Conservation (phyloP, 2,113 vertebrate species). For the Microcebus griseorufus region DNA sequence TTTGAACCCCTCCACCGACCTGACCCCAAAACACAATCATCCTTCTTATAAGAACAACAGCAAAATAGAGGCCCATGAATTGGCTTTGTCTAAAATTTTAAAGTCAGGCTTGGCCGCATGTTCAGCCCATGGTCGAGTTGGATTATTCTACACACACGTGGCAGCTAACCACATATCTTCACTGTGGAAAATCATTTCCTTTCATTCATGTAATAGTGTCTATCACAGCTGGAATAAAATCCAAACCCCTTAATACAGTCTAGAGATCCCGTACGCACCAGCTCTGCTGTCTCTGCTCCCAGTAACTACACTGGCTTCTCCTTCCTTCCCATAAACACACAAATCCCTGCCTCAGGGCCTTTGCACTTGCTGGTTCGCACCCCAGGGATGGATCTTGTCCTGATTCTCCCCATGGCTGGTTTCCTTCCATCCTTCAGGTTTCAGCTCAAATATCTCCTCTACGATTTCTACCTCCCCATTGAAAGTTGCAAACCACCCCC, state of each 20-base stretch:
- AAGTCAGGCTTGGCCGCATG: not conserved
- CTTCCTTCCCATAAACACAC: not conserved
- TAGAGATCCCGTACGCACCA: not conserved
- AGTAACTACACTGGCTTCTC: not conserved
- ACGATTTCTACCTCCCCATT: not conserved
- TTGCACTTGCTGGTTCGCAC: not conserved
- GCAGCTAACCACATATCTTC: not conserved
- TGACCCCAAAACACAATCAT: conserved; percentile 70
- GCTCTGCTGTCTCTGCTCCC: not conserved
- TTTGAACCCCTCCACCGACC: conserved; percentile 93
- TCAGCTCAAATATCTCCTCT: not conserved
- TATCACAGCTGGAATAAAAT: not conserved
- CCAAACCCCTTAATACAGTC: not conserved
- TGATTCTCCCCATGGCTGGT: not conserved
- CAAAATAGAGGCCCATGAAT: not conserved
- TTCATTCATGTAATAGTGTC: not conserved
- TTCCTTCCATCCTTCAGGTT: not conserved
- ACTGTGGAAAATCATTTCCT: not conserved
- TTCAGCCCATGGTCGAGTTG: not conserved
- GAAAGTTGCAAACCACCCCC: not conserved
- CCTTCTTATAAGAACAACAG: not conserved
- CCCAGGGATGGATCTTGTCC: not conserved
- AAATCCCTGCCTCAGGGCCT: not conserved
- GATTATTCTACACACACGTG: not conserved
- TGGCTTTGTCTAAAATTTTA: not conserved